A percentile compares a stretch with the other conserved stretches of the same genome.
Conservation (phyloP, 2,113 vertebrate genomes). For the Poicephalus gulielmi region DNA sequence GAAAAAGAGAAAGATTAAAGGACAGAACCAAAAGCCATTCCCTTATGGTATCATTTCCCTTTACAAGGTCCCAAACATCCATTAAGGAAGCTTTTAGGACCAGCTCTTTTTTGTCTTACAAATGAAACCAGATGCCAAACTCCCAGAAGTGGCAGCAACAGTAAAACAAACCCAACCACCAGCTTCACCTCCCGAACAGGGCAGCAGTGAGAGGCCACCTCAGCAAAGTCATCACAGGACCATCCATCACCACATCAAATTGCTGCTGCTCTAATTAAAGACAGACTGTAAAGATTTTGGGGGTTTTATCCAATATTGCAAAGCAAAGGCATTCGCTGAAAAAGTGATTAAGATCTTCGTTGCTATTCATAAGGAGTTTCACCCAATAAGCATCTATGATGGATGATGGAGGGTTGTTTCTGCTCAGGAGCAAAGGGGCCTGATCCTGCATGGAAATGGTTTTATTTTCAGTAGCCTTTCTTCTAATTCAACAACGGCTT, state of each 20-base stretch:
- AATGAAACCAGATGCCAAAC: not conserved
- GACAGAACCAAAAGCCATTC: not conserved
- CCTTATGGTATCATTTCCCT: not conserved
- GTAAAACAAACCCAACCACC: not conserved
- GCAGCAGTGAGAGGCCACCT: not conserved
- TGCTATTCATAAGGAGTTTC: not conserved
- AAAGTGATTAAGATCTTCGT: not conserved
- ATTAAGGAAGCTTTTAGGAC: not conserved
- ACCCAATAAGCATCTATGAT: accelerated
- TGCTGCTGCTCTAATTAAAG: not conserved
- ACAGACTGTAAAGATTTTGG: accelerated
- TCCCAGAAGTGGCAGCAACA: not conserved
- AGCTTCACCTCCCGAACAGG: not conserved
- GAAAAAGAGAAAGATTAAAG: not conserved
- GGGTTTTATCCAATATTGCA: not conserved
- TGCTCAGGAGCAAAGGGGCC: not conserved
- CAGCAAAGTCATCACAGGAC: not conserved
- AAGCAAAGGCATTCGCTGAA: not conserved
- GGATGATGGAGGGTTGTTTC: not conserved
- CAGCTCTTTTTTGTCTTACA: not conserved
- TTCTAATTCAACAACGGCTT: not conserved
- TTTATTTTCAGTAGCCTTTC: not conserved
- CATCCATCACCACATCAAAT: not conserved
- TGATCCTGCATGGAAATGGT: not conserved
- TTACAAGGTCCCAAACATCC: not conserved